Percentiles rank a stretch among this genome's conserved stretches.
phyloP scores from a whole-genome alignment of 2,797 vertebrate genomes.

The Channa striata region DNA sequence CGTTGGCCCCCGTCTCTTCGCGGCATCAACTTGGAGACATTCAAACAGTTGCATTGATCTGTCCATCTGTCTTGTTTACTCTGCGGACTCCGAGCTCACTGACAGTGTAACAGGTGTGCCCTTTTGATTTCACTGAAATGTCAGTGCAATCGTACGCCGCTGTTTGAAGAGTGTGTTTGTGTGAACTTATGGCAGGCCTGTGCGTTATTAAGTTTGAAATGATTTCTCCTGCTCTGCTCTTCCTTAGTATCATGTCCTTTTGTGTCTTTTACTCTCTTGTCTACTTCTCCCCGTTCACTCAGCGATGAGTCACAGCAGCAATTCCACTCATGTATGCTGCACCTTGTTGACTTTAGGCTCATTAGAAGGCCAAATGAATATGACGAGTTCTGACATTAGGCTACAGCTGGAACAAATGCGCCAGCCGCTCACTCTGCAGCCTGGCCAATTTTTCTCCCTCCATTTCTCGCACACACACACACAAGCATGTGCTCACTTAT shows the following conservation, averaged over 20 bases:
- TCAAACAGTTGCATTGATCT: constrained; percentile 44
- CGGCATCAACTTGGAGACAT: constrained; percentile 41
- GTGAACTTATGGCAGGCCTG: constrained; percentile 19
- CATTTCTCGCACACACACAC: constrained; percentile 38
- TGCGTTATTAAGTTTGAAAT: constrained; percentile 51
- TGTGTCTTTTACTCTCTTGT: constrained; percentile 10
- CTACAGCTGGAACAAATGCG: constrained; percentile 86
- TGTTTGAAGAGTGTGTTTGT: constrained; percentile 32
- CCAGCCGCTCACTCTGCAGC: constrained; percentile 74
- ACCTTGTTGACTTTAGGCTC: constrained; percentile 83
- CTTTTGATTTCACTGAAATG: constrained; percentile 61
- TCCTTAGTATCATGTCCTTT: constrained; percentile 8
- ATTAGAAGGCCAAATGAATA: constrained; percentile 86
- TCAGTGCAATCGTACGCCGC: constrained; percentile 28
- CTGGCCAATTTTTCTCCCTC: constrained; percentile 73
- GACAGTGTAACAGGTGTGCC: constrained; percentile 57
- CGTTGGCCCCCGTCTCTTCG: constrained; percentile 22
- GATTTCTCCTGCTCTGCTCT: constrained; percentile 36
- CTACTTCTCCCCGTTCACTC: constrained; percentile 52
- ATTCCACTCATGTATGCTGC: constrained; percentile 64
- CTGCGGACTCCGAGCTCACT: constrained; percentile 26
- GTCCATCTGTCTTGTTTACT: constrained; percentile 50
- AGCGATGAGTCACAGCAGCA: constrained; percentile 23
- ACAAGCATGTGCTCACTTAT: constrained; percentile 54
- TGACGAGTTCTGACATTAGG: constrained; percentile 87